phyloP scores from a whole-genome alignment of 2,797 vertebrate genomes.

The Tauraco hartlaubi region DNA sequence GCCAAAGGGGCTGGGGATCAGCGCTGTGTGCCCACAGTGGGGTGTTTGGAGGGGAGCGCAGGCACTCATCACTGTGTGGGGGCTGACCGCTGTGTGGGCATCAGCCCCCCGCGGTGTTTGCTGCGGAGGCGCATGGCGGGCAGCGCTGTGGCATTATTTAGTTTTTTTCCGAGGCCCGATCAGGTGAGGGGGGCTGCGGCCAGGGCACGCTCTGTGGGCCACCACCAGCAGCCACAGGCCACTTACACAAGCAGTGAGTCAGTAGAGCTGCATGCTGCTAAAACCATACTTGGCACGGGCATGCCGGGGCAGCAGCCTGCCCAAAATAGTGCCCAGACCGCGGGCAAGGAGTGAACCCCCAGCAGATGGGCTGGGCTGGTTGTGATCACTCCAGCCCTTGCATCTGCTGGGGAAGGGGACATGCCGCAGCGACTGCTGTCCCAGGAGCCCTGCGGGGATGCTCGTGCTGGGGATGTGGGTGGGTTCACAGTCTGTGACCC shows the following conservation, averaged over 20 bases:
- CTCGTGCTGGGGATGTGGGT: background rate
- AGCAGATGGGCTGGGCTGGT: background rate
- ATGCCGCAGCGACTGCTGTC: background rate
- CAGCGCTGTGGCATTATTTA: constrained; percentile 30
- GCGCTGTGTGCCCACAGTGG: background rate
- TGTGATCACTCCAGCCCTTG: background rate
- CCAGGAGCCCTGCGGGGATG: background rate
- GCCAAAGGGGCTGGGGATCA: background rate
- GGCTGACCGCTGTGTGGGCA: background rate
- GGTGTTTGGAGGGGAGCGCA: background rate
- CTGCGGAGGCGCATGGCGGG: constrained; percentile 6
- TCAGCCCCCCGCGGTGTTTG: constrained; percentile 22
- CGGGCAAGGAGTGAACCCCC: constrained; percentile 33
- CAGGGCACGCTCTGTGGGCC: constrained; percentile 45
- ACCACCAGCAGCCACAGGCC: constrained; percentile 69
- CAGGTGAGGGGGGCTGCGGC: constrained; percentile 75
- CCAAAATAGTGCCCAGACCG: constrained; percentile 74
- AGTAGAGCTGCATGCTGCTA: constrained; percentile 75
- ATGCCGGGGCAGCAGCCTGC: constrained; percentile 46
- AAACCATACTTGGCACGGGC: constrained; percentile 74
- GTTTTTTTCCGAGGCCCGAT: constrained; percentile 79
- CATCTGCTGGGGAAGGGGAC: background rate
- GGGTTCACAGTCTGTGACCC: background rate
- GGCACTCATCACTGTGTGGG: background rate
- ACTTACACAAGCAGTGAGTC: constrained; percentile 80